Evolutionary conservation across 2,888 invertebrate species (phyloP).

Genomic region (Anagyrus pseudococci): DNA sequence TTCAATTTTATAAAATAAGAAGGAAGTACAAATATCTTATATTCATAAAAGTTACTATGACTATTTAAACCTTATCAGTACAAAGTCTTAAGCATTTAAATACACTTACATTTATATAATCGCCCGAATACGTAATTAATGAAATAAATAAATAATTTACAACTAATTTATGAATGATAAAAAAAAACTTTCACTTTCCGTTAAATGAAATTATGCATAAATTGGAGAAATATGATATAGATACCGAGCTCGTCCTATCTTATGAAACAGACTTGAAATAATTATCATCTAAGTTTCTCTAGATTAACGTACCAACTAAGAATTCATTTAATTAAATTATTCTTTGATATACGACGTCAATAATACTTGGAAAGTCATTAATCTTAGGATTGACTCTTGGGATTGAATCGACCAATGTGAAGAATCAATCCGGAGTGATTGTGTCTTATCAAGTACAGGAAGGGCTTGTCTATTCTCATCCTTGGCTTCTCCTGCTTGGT

Average conservation of each 20-base stretch:
- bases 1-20: slow-evolving; percentile 28
- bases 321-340: slow-evolving; percentile 35
- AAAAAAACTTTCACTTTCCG: slow-evolving; percentile 23
- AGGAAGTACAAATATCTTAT: slow-evolving; percentile 37
- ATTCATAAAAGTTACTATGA: slow-evolving; percentile 34
- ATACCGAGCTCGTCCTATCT: slow-evolving; percentile 26
- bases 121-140: slow-evolving; percentile 30
- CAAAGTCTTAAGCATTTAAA: slow-evolving; percentile 36
- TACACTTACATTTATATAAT: slow-evolving; percentile 24
- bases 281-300: slow-evolving; percentile 26
- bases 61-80: slow-evolving; percentile 24
- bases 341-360: slow-evolving; percentile 39
- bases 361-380: slow-evolving; percentile 34
- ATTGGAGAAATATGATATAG: too few relatives aligned
- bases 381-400: slow-evolving; percentile 76
- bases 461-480: slow-evolving; percentile 85
- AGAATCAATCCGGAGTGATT: slow-evolving; percentile 91
- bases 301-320: slow-evolving; percentile 27
- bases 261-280: slow-evolving; percentile 23
- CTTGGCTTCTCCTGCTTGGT: slow-evolving; percentile 67
- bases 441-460: slow-evolving; percentile 87
- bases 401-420: slow-evolving; percentile 88
- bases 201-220: slow-evolving; percentile 17
- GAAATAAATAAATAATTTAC: slow-evolving; percentile 38
- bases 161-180: slow-evolving; percentile 29